Evolutionary conservation across 2,113 vertebrate species (phyloP).

Genomic region (Zapus hudsonius): DNA sequence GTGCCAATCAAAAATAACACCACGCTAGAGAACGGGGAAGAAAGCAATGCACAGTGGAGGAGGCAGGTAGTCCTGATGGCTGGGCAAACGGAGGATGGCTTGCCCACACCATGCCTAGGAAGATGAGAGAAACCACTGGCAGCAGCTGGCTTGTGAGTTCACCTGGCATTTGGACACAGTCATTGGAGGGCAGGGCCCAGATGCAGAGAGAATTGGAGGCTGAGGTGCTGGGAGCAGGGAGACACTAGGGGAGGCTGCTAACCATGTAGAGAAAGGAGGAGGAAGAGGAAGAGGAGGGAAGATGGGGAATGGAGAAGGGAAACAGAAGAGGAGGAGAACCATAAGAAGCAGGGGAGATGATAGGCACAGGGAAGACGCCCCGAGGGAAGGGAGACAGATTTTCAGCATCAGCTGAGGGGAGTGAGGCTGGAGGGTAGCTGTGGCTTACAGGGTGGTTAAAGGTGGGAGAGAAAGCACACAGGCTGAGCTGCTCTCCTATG

Average conservation of each 20-base stretch:
- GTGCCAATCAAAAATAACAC: background rate
- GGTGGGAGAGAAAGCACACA: background rate
- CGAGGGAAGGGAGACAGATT: background rate
- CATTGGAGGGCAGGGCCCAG: background rate
- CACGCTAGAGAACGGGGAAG: background rate
- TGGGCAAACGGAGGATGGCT: rapidly evolving
- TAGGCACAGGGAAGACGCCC: background rate
- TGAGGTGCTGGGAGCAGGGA: background rate
- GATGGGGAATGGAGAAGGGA: too few species aligned
- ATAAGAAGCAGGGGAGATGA: too few species aligned
- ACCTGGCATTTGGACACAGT: background rate
- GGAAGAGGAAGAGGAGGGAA: background rate
- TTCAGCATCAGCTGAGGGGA: background rate
- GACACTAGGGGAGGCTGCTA: background rate
- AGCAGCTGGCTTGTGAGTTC: background rate
- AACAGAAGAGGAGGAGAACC: rapidly evolving
- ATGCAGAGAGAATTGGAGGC: background rate
- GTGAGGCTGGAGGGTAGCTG: background rate
- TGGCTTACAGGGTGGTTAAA: background rate
- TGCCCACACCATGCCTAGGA: background rate
- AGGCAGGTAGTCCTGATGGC: too few species aligned
- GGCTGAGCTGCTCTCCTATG: background rate
- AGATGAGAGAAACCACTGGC: background rate
- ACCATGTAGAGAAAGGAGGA: background rate
- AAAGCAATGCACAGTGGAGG: background rate